Conservation (phyloP, 2,888 invertebrate species). For the Coecobrya sp. region DNA sequence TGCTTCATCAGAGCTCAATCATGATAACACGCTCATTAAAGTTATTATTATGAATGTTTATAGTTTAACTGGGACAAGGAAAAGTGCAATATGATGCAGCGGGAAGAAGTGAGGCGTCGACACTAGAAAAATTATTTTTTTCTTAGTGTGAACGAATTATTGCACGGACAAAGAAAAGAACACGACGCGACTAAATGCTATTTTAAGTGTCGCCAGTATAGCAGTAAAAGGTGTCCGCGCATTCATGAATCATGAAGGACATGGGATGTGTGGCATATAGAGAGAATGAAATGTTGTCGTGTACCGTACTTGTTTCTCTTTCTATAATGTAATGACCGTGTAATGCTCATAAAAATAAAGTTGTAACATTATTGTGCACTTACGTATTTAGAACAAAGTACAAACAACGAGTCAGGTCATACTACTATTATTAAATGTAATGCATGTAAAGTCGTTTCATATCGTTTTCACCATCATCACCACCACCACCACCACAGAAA, state of each 20-base stretch:
- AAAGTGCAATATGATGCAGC: background rate
- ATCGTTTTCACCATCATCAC: conserved; percentile 33
- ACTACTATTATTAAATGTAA: no score
- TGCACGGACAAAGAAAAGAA: background rate
- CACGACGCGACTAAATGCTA: conserved; percentile 61
- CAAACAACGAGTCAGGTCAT: background rate
- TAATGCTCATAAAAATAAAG: conserved; percentile 53
- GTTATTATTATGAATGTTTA: background rate
- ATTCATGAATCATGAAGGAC: background rate
- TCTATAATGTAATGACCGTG: background rate
- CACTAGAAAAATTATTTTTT: background rate
- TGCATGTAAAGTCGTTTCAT: background rate
- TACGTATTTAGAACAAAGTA: conserved; percentile 48
- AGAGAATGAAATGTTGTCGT: background rate
- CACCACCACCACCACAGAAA: conserved; percentile 2
- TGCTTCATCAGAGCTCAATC: background rate
- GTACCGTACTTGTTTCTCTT: background rate
- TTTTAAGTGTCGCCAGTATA: conserved; percentile 62
- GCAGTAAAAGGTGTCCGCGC: conserved; percentile 30
- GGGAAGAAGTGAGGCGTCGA: background rate
- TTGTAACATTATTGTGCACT: conserved; percentile 46
- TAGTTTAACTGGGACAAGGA: background rate
- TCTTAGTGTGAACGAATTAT: background rate
- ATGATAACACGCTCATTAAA: background rate
- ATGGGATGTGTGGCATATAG: background rate